Evolutionary conservation across 2,113 vertebrate genomes (phyloP), one percentile per base, ranked within the genome.

Genomic region (Micronycteris hirsuta): DNA sequence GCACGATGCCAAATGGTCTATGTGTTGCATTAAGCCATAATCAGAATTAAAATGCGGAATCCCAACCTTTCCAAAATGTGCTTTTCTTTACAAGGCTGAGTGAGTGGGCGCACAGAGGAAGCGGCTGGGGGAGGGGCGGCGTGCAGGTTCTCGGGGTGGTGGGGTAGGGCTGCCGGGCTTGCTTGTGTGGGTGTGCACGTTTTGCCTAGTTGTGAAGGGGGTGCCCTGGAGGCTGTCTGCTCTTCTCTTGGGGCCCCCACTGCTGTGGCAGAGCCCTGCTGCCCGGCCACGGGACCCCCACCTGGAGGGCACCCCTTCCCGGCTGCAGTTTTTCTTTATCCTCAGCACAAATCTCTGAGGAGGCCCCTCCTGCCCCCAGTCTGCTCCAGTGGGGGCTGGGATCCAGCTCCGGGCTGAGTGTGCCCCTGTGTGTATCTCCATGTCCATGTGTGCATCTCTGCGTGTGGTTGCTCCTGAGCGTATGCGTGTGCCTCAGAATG

Each of bases 21-120:
- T n/a, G 89, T 16, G 16, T n/a, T 20, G 1, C 52, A 15, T 77
- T 45, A n/a, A 65, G 80, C 73, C 0, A 0, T 86, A 82, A 73
- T 96, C 96, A 73, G 94, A 94, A 84, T 65, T 61, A 82, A 93
- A 74, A 70, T 86, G 86, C 0, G 16, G 87, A 89, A 85, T 77
- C 6, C 91, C 92, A 68, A 4, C 90, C 93, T 93, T 88, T 71
- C 83, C 22, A 19, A 31, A 28, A 17, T 5, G 86, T 20, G 78
- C 89, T 84, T 89, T 86, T 38, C 83, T 71, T 43, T 54, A 1
- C 26, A 9, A 24, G 49, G 70, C 63, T 13, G 22, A 24, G 54
- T 16, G 49, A 20, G 14, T 6, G 22, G 15, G 24, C 9, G 19
- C 0, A 0, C 0, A 1, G 28, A 20, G 77, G 7, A 45, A 2